Evolutionary conservation across 2,113 vertebrate species (phyloP).

Genomic region (Lepisosteus oculatus): DNA sequence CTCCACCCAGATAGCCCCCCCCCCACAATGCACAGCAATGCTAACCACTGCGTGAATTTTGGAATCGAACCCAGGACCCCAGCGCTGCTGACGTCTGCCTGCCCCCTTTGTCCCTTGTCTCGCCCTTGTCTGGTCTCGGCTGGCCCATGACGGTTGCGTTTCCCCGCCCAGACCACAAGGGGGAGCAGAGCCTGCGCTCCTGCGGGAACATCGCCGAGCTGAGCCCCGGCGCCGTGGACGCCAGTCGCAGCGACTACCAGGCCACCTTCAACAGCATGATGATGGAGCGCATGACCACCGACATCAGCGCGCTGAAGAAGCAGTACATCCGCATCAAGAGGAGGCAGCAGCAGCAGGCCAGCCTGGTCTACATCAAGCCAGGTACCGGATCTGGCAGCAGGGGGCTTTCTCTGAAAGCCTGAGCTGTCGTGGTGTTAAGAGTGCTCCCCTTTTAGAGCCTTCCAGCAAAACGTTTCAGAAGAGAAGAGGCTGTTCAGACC

Average conservation of each 20-base stretch:
- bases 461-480: too few relatives aligned
- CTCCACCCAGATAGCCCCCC: too few relatives aligned
- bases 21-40: too few relatives aligned
- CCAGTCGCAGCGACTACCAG: conserved; percentile 83
- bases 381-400: conserved; percentile 59
- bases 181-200: conserved; percentile 68
- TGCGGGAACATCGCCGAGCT: conserved; percentile 84
- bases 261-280: conserved; percentile 96
- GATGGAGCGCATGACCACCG: conserved; percentile 96
- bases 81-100: too few relatives aligned
- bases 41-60: too few relatives aligned
- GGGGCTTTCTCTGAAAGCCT: neutral
- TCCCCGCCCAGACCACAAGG: conserved; percentile 68
- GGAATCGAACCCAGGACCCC: too few relatives aligned
- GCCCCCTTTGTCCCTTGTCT: too few relatives aligned
- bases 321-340: conserved; percentile 92
- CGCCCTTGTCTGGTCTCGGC: too few relatives aligned
- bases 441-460: too few relatives aligned
- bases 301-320: conserved; percentile 87
- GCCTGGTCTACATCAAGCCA: conserved; percentile 88
- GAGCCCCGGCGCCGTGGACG: conserved; percentile 88
- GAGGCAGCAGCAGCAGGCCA: conserved; percentile 89
- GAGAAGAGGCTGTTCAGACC: too few relatives aligned
- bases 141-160: too few relatives aligned
- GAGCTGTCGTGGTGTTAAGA: too few relatives aligned